Base-by-base conservation (phyloP, 2,797 vertebrate species). In the Acrossocheilus wenchowensis region DNA sequence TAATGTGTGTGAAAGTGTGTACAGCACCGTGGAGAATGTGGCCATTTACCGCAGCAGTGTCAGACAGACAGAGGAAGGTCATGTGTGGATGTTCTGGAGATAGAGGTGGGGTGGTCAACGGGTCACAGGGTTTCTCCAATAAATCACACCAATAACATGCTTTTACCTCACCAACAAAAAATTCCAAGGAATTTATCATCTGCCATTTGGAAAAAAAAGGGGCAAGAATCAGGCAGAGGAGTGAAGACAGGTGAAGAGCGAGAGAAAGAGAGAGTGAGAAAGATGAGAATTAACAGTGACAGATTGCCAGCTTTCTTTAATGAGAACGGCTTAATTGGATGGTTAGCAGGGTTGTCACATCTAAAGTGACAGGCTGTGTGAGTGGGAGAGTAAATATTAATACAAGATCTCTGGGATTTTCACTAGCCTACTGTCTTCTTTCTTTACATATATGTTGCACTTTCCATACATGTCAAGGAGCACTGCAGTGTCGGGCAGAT, bases 291-390 rank as follows among this genome's bases (percentile, higher is more conserved):
- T 88, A 90, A 81, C 79, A 68, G 73, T 54, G 71, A 52, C 81
- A 69, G 72, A 75, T 84, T 90, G 88, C 88, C 89, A 90, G 81
- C 87, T 88, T 89, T 88, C 85, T 87, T 92, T 89, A 90, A 90
- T 87, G 86, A 89, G 74, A 90, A 87, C 69, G 69, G 83, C 80
- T 88, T 89, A 89, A 91, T 90, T 91, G 84, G 74, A 78, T 89
- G 73, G 82, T 87, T 89, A 90, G 87, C 86, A 60, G 83, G 78
- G 78, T 30, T 83, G 84, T 88, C 75, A 78, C 83, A 87, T 41
- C 83, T 87, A 72, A 74, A 84, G 66, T 78, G 79, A 88, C 88
- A 73, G 78, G 7, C 82, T 81, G 81, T 74, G 66, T 43, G 83
- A 75, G 75, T 82, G 68, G 41, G 81, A 82, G 48, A 81, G 87